Conservation (phyloP, 2,888 invertebrate species). For the Alsophila aescularia region DNA sequence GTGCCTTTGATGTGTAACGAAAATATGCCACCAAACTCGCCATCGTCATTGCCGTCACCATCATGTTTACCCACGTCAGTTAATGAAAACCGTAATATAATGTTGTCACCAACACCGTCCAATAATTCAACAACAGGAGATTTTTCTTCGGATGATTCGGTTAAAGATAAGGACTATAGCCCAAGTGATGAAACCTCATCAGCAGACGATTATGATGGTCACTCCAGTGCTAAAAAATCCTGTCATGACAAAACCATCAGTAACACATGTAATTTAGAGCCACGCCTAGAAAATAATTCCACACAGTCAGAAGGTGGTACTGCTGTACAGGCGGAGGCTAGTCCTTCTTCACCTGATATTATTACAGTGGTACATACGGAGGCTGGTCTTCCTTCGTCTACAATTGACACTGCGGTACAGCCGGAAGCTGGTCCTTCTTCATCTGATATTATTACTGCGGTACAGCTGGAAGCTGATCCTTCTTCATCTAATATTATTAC, state of each 20-base stretch:
- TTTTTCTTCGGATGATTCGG: constrained; percentile 5
- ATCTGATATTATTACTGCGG: no score
- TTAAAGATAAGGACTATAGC: not conserved
- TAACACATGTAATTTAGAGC: constrained; percentile 1
- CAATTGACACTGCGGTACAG: no score
- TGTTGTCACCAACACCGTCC: not conserved
- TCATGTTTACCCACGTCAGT: no score
- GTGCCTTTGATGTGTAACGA: not conserved
- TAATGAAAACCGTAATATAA: not conserved
- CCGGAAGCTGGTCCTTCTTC: no score
- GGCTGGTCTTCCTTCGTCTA: no score
- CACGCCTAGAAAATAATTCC: constrained; percentile 5
- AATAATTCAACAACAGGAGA: not conserved
- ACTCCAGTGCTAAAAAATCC: constrained; percentile 2
- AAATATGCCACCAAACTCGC: constrained; percentile 4
- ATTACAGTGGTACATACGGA: no score
- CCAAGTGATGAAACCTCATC: constrained; percentile 1
- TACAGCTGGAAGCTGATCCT: no score
- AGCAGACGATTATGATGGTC: not conserved
- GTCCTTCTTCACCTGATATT: no score
- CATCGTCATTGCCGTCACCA: constrained; percentile 5
- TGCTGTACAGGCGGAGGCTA: no score
- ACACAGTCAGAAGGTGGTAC: no score
- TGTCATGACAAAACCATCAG: constrained; percentile 2
- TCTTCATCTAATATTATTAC: no score